These are phyloP conservation scores for Rhynchonycteris naso DNA, from an alignment of 2,797 vertebrate genomes.

Conservation along the genomic window DNA sequence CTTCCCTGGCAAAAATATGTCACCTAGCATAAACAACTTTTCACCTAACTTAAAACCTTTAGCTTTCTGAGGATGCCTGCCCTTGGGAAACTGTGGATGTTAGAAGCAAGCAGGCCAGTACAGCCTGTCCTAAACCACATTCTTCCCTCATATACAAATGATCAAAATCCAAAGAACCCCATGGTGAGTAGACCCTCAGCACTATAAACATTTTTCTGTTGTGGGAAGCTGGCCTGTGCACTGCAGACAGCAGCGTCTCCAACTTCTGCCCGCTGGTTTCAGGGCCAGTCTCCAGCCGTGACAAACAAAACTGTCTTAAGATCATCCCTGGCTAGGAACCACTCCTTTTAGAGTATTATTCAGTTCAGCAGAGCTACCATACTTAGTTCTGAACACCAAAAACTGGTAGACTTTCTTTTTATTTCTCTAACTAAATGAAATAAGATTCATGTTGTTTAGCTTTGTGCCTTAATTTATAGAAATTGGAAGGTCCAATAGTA, in stretches of 20 bases:
- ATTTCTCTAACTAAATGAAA: background rate
- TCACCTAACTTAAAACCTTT: background rate
- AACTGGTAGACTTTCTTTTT: background rate
- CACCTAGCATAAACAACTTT: background rate
- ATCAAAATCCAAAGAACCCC: background rate
- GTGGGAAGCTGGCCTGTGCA: background rate
- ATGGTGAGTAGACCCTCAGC: background rate
- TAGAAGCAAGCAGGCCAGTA: background rate
- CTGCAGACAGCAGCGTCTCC: background rate
- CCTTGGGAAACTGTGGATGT: background rate
- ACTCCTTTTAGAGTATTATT: background rate
- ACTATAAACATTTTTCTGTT: background rate
- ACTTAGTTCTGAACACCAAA: background rate
- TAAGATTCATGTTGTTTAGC: background rate
- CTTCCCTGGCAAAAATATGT: background rate
- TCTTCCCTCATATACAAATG: background rate
- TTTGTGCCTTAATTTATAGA: background rate
- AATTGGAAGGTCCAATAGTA: background rate
- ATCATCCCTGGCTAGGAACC: background rate
- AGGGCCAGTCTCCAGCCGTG: background rate
- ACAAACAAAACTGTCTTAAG: background rate
- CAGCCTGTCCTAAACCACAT: background rate
- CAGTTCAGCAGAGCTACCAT: background rate
- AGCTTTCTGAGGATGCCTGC: background rate
- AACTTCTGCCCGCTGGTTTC: background rate